Conservation (phyloP, 2,797 vertebrate species). For the Neomorphus geoffroyi region DNA sequence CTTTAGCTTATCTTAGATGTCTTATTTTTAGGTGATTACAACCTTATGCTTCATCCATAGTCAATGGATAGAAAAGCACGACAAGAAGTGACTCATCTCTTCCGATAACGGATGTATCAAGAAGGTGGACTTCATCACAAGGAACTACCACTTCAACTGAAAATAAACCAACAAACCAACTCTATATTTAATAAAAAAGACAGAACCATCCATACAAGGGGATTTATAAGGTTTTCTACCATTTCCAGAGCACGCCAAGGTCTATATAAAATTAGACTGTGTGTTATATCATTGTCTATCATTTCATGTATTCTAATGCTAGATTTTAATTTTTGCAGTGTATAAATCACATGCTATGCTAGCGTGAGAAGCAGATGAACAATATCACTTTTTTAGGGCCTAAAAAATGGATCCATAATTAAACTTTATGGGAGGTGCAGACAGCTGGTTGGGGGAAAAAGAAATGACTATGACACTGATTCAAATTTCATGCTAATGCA, state of each 20-base stretch:
- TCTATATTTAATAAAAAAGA: neutral
- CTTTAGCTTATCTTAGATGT: slow-evolving; percentile 16
- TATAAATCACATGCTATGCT: neutral
- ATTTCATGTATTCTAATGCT: neutral
- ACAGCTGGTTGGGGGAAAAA: neutral
- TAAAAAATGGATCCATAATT: neutral
- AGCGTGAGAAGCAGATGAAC: neutral
- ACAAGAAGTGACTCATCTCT: slow-evolving; percentile 19
- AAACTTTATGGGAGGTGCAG: neutral
- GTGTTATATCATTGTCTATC: neutral
- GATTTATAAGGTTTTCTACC: neutral
- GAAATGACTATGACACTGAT: neutral
- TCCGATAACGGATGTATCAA: slow-evolving; percentile 12
- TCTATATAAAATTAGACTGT: neutral
- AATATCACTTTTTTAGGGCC: neutral
- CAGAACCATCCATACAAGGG: neutral
- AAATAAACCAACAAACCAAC: neutral
- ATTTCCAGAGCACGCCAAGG: neutral
- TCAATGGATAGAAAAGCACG: slow-evolving; percentile 14
- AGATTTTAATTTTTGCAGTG: neutral
- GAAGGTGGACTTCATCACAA: slow-evolving; percentile 38
- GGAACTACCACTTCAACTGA: neutral
- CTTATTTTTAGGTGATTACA: slow-evolving; percentile 55
- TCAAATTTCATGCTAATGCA: neutral
- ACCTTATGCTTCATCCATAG: slow-evolving; percentile 29